These are phyloP conservation scores for Leptothorax acervorum DNA, from an alignment of 2,888 invertebrate genomes.

Conservation along the genomic window DNA sequence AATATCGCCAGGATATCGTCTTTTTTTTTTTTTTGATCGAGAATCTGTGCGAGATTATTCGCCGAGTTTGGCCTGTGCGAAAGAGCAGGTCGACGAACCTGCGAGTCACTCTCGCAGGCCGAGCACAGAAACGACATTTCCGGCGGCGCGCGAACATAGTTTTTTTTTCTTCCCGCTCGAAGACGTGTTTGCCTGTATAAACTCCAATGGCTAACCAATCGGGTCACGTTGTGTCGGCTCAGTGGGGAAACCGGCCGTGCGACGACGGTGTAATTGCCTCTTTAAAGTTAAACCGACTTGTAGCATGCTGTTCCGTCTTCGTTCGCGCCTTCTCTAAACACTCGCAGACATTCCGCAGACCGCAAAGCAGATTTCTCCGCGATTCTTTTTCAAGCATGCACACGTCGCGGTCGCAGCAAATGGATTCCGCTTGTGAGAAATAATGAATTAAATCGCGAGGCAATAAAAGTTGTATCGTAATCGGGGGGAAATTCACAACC, in stretches of 20 bases:
- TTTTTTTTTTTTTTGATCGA: not conserved
- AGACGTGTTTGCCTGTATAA: slow-evolving; percentile 57
- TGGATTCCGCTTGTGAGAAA: not conserved
- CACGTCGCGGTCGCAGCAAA: not conserved
- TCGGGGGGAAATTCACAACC: too few species aligned
- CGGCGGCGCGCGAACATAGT: slow-evolving; percentile 54
- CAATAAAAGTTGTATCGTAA: not conserved
- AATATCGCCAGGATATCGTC: too few species aligned
- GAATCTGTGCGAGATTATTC: slow-evolving; percentile 3
- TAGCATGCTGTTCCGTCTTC: slow-evolving; percentile 28
- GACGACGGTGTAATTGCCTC: slow-evolving; percentile 58
- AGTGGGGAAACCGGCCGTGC: slow-evolving; percentile 46
- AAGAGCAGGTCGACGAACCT: slow-evolving; percentile 56
- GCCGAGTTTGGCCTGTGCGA: slow-evolving; percentile 20
- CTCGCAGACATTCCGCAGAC: slow-evolving; percentile 37
- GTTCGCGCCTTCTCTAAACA: slow-evolving; percentile 44
- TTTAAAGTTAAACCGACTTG: slow-evolving; percentile 43
- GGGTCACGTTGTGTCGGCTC: slow-evolving; percentile 48
- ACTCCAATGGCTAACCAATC: slow-evolving; percentile 56
- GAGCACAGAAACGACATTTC: slow-evolving; percentile 58
- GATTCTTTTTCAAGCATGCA: slow-evolving; percentile 13
- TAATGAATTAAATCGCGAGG: slow-evolving; percentile 3
- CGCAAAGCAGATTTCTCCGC: slow-evolving; percentile 38
- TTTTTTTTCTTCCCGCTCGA: slow-evolving; percentile 34
- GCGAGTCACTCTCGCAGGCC: slow-evolving; percentile 53